Base-by-base conservation (phyloP, 1,140 invertebrate species). In the Nasonia longicornis region DNA sequence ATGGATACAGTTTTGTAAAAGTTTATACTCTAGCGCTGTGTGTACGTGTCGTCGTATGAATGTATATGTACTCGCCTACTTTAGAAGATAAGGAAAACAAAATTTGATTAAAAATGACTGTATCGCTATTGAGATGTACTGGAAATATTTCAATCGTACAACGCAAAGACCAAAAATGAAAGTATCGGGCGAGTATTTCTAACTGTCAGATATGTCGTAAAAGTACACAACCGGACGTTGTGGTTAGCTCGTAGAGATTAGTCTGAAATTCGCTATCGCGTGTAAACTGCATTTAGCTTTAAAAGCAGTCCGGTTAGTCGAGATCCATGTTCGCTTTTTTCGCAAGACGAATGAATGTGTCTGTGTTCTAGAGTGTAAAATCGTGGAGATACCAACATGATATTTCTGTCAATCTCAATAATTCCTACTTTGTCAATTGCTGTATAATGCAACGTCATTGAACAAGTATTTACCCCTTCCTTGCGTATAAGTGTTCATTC, bases 371-470 rank as follows among this genome's bases (percentile, higher is more conserved):
- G 66, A 48, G 42, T 2, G 48, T 76, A 76, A 2, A 66, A 11
- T 12, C 29, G n/a, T 20, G 16, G 31, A 80, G 35, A 74, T 48
- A 80, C 71, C 48, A 72, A 79, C 22, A 66, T 69, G 71, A 75
- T 74, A 74, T 80, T 75, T 75, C 76, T 75, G 48, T 71, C 45
- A 81, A 81, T 71, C 26, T 77, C 31, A 77, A 81, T 75, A 81
- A 72, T 81, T 81, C 75, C 69, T 73, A 77, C 67, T 81, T 81
- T 77, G 80, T 81, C 80, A 81, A 77, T 81, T 81, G 58, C 38
- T 48, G 26, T 66, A 35, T 35, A 70, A 76, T n/a, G 67, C 31
- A 69, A 81, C 29, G 38, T 66, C 35, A 42, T 73, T 52, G 20
- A 67, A 67, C 12, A 73, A 64, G 35, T 66, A 66, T 80, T 73